These are phyloP conservation scores for Periparus ater DNA, from an alignment of 2,797 vertebrate species.

Conservation along the genomic window DNA sequence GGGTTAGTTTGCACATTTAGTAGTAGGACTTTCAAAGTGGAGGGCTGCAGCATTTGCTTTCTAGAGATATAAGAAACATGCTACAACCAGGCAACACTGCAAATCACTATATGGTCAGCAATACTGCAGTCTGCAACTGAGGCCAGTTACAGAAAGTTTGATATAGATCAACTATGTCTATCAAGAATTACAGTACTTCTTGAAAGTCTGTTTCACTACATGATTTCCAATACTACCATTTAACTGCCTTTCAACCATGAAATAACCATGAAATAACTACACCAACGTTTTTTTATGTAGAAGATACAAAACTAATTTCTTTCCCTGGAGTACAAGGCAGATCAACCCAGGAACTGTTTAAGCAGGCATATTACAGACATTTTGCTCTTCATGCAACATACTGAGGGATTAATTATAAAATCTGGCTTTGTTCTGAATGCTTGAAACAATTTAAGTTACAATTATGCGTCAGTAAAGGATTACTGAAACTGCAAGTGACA, in stretches of 20 bases:
- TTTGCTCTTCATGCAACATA: not conserved
- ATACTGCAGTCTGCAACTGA: not conserved
- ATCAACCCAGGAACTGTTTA: not conserved
- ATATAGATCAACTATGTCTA: not conserved
- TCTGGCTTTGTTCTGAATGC: not conserved
- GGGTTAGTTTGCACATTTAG: not conserved
- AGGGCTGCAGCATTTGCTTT: not conserved
- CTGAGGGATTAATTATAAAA: conserved; percentile 18
- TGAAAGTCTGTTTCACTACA: not conserved
- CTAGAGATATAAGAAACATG: not conserved
- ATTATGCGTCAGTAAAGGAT: not conserved
- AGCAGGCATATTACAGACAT: not conserved
- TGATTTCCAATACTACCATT: not conserved
- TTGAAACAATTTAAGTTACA: conserved; percentile 21
- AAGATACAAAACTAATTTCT: not conserved
- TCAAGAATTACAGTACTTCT: not conserved
- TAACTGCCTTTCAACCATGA: not conserved
- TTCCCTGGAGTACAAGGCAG: not conserved
- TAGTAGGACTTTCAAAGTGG: not conserved
- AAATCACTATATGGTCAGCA: fast-evolving
- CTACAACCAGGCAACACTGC: not conserved
- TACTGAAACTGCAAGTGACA: conserved; percentile 32
- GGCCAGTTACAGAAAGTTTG: not conserved
- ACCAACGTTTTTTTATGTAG: not conserved
- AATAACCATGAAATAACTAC: not conserved